phyloP scores from a whole-genome alignment of 2,113 vertebrate genomes.

The Numida meleagris region DNA sequence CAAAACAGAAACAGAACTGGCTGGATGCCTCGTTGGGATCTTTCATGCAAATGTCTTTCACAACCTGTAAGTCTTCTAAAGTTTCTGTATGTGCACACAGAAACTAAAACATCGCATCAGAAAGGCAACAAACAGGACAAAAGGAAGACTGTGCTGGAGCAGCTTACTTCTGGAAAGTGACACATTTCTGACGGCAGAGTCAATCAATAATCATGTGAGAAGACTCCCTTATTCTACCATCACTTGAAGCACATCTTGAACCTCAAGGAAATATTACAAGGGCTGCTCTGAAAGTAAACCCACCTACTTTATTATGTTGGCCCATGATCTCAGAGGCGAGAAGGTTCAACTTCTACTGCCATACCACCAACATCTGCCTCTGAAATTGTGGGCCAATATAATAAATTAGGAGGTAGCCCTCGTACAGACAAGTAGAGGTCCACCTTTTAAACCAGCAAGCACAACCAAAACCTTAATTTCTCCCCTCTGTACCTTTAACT shows the following conservation, averaged over 20 bases:
- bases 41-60: neutral
- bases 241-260: rapidly evolving
- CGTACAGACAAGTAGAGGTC: no score
- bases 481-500: neutral
- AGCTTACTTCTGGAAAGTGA: neutral
- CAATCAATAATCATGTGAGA: neutral
- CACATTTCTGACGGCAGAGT: neutral
- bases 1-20: neutral
- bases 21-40: neutral
- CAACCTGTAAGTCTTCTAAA: neutral
- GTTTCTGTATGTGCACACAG: neutral
- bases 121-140: neutral
- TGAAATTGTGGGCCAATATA: no score
- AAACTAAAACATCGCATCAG: neutral
- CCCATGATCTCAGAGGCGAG: no score
- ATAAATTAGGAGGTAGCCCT: no score
- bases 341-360: no score
- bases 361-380: no score
- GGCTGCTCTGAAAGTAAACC: neutral
- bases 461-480: neutral
- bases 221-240: neutral
- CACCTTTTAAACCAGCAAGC: no score
- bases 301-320: no score
- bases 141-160: neutral
- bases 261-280: neutral